Base-by-base conservation (phyloP, 2,888 invertebrate species). In the Scaptomyza caliginosa region DNA sequence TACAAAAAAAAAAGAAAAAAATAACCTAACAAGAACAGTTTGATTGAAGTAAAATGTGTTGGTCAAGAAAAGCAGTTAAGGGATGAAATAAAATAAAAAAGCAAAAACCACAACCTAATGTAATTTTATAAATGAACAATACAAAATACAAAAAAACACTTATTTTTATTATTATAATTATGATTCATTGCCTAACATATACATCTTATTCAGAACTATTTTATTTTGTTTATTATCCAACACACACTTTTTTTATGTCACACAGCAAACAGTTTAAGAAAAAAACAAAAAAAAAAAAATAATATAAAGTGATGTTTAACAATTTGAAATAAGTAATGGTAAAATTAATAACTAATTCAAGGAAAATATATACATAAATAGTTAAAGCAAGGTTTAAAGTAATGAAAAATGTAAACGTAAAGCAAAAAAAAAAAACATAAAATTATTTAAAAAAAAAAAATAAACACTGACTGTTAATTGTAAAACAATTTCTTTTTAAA, bases 381-480 rank as follows among this genome's bases (percentile, higher is more conserved):
- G 67, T 71, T 67, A 69, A 74, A 68, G 60, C 73, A 74, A 76
- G 77, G 75, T 75, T 85, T 78, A 86, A 86, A 79, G 77, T 74
- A 85, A 84, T 71, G 67, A 60, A 67, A 75, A 69, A 77, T 67
- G 78, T 77, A 77, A 78, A 69, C 70, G 65, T 70, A 70, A 70
- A 51, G 34, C 48, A 57, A 75, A 68, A 75, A 74, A 75, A 16
- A 28, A 42, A 68, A 74, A 72, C 67, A 68, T 72, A 74, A 67
- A 56, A 65, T 73, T 69, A 62, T 77, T 67, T 64, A 83, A 77
- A 80, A 81, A 89, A 82, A 70, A 74, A 86, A 85, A 74, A 80
- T 84, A 89, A 84, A 89, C 89, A 90, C 90, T 90, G 90, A 91
- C 91, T 91, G 90, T 90, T 91, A 91, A 91, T 90, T 91, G 90